Base-by-base conservation (phyloP, 1,140 invertebrate species). In the Augochlora pura region DNA sequence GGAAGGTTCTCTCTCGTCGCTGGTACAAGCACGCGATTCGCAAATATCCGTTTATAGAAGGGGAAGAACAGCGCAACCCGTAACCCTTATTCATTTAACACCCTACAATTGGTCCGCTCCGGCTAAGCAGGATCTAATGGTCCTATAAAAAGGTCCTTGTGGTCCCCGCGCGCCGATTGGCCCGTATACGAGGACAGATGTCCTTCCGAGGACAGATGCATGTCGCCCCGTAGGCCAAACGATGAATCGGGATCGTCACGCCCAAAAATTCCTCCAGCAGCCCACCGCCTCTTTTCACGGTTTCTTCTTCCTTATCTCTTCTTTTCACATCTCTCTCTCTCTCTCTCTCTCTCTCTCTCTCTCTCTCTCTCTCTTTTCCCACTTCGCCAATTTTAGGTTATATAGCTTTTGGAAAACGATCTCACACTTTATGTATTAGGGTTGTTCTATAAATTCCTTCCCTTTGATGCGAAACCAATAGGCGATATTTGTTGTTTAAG, bases 61-160 rank as follows among this genome's bases (percentile, higher is more conserved):
- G 52, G 46, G 49, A 39, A n/a, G n/a, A n/a, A n/a, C n/a, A 39
- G 66, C 49, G 49, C 18, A 8, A 14, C 27, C 83, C 70, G 82
- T 85, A 89, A 89, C 89, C 91, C 90, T 92, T 93, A 92, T 93
- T 93, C 92, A 93, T 93, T 93, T 92, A 93, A 89, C 91, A 93
- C 90, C 90, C 90, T 92, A 89, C 91, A 91, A 93, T 93, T 93
- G 92, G 91, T 88, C 88, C 87, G 88, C 86, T 66, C 69, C 71
- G 79, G 80, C 91, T 93, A 93, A 93, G 90, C 91, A 93, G 91
- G 90, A 93, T 93, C 92, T 93, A 93, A 93, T 93, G 89, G 91
- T 87, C 87, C 89, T 92, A 90, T 93, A 93, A 93, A 32, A 92
- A 90, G 92, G 90, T 91, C 84, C 88, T 90, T 78, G 85, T 86